Evolutionary conservation across 2,888 invertebrate species (phyloP).

Genomic region (Sclerodermus sp.): DNA sequence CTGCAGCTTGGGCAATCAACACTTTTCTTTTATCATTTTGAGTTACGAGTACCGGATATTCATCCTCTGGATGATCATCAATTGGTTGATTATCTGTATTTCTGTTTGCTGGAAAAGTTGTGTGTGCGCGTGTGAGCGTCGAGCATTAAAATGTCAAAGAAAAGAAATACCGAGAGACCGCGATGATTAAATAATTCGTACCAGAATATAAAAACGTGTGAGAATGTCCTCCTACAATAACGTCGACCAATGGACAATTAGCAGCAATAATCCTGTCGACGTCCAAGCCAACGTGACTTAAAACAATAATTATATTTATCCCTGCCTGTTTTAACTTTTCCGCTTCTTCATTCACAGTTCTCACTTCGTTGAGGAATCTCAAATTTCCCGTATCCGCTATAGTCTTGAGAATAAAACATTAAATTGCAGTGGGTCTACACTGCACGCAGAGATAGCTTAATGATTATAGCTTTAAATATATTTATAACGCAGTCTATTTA

Average conservation of each 20-base stretch:
- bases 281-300: constrained; percentile 81
- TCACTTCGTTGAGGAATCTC: constrained; percentile 71
- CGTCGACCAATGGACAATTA: constrained; percentile 69
- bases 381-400: constrained; percentile 69
- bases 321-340: constrained; percentile 64
- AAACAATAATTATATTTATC: constrained; percentile 76
- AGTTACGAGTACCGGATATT: constrained; percentile 73
- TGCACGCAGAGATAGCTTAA: too few species aligned
- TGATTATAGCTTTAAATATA: too few species aligned
- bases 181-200: constrained; percentile 9
- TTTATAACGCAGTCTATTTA: constrained; percentile 46
- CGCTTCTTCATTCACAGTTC: constrained; percentile 70
- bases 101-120: too few species aligned
- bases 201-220: constrained; percentile 75
- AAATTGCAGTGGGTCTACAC: too few species aligned
- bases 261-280: constrained; percentile 70
- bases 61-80: constrained; percentile 58
- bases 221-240: constrained; percentile 85
- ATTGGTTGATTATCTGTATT: too few species aligned
- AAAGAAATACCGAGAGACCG: neutral
- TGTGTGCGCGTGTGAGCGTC: too few species aligned
- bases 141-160: too few species aligned
- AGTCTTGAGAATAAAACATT: constrained; percentile 57
- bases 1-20: constrained; percentile 72
- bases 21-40: constrained; percentile 63